phyloP scores from a whole-genome alignment of 2,797 vertebrate species.

The Discoglossus pictus region DNA sequence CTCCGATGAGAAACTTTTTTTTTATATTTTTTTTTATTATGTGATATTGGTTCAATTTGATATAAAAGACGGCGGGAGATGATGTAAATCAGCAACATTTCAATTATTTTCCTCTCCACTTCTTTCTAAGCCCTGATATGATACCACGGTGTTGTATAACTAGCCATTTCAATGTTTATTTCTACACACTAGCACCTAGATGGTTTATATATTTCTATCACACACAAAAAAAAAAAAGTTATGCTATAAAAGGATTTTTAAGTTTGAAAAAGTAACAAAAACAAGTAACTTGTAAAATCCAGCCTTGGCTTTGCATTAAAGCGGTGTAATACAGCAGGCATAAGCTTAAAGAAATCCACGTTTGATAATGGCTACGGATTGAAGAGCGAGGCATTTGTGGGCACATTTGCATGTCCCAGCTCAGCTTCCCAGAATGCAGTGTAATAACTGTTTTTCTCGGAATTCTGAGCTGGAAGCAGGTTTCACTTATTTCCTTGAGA shows the following conservation, averaged over 20 bases:
- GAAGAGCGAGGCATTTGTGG: too few relatives aligned
- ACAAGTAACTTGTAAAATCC: not conserved
- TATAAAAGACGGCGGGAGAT: constrained; percentile 52
- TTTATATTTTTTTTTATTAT: constrained; percentile 65
- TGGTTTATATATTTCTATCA: constrained; percentile 4
- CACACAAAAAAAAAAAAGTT: constrained; percentile 12
- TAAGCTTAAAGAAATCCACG: too few relatives aligned
- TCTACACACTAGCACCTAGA: not conserved
- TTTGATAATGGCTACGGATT: too few relatives aligned
- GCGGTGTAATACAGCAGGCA: too few relatives aligned
- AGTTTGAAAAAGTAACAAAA: not conserved
- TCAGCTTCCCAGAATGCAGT: too few relatives aligned
- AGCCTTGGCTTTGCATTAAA: too few relatives aligned
- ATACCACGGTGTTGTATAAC: constrained; percentile 20
- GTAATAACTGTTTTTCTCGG: too few relatives aligned
- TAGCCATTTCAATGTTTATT: constrained; percentile 30
- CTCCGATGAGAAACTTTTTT: constrained; percentile 64
- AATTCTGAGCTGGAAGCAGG: too few relatives aligned
- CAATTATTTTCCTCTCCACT: constrained; percentile 35
- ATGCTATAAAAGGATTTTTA: not conserved
- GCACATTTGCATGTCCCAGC: too few relatives aligned
- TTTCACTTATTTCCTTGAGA: too few relatives aligned
- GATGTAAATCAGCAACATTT: constrained; percentile 35
- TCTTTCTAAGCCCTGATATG: constrained; percentile 19
- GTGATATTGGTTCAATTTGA: constrained; percentile 60